A percentile compares a stretch with the other conserved stretches of the same genome.
These are phyloP conservation scores for Ceratosolen solmsi DNA, from an alignment of 1,140 invertebrate genomes.

Conservation along the genomic window DNA sequence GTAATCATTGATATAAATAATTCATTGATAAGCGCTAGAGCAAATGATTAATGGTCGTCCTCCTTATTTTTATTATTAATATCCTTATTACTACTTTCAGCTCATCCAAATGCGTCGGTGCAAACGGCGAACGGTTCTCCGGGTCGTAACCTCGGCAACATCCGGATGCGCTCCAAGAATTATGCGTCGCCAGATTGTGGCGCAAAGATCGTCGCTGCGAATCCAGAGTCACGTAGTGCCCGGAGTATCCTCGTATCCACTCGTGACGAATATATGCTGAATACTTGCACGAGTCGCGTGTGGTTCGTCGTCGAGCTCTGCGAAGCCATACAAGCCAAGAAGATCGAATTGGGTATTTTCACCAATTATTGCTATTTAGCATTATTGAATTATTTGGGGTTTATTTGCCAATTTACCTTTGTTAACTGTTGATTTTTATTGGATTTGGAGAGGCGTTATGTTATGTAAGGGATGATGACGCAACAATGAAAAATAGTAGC, in stretches of 20 bases:
- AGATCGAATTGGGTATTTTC: conserved; percentile 83
- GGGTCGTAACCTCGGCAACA: conserved; percentile 62
- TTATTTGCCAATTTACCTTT: neutral
- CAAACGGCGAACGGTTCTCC: conserved; percentile 65
- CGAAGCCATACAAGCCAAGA: conserved; percentile 95
- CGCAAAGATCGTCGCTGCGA: conserved; percentile 94
- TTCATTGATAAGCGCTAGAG: too few relatives aligned
- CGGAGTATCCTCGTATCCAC: conserved; percentile 89
- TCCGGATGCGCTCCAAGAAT: conserved; percentile 88
- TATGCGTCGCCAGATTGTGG: conserved; percentile 97
- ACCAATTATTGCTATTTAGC: neutral
- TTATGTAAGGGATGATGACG: neutral
- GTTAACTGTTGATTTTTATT: neutral
- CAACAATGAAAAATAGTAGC: too few relatives aligned
- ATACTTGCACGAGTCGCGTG: conserved; percentile 91
- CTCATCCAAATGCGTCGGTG: conserved; percentile 69
- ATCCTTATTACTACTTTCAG: too few relatives aligned
- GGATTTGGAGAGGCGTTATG: neutral
- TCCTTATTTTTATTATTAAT: too few relatives aligned
- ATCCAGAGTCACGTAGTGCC: conserved; percentile 91
- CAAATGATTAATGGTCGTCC: too few relatives aligned
- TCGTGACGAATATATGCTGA: conserved; percentile 98
- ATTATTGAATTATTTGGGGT: neutral
- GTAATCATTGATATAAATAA: too few relatives aligned
- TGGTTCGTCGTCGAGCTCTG: conserved; percentile 99